These are phyloP conservation scores for Entelurus aequoreus DNA, from an alignment of 2,113 vertebrate species.

Conservation along the genomic window DNA sequence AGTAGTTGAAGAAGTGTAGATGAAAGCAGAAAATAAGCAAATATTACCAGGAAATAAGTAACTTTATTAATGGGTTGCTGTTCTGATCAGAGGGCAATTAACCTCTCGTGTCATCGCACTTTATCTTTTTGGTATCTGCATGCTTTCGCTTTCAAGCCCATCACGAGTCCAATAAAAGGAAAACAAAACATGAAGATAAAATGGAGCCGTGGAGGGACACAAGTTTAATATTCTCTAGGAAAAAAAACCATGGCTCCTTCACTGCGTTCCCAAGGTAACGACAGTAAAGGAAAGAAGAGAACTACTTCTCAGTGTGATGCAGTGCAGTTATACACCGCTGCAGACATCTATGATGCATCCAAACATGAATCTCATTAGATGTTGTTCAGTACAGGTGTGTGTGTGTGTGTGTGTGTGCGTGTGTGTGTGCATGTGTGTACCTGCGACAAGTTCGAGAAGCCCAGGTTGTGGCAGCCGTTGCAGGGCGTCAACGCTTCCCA, in stretches of 20 bases:
- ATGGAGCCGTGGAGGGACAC: neutral
- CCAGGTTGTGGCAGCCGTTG: conserved; percentile 90
- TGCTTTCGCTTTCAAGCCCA: neutral
- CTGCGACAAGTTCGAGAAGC: conserved; percentile 85
- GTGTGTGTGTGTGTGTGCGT: conserved; percentile 12
- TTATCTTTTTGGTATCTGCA: no score
- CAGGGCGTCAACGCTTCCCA: conserved; percentile 94
- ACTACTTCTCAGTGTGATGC: neutral
- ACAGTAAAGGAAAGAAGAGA: neutral
- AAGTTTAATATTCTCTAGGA: neutral
- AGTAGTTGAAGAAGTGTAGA: no score
- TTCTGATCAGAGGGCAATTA: no score
- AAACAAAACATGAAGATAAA: neutral
- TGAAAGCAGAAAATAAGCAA: no score
- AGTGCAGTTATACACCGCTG: neutral
- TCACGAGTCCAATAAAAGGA: neutral
- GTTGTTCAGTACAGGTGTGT: neutral
- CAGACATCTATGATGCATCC: no score
- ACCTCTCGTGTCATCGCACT: no score
- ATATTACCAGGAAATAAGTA: no score
- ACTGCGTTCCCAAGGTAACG: conserved; percentile 1
- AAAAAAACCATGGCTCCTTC: neutral
- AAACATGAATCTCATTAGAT: neutral
- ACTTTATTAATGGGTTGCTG: no score
- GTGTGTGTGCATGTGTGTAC: conserved; percentile 56